phyloP scores from a whole-genome alignment of 2,113 vertebrate species.

The Pyrgilauda ruficollis region DNA sequence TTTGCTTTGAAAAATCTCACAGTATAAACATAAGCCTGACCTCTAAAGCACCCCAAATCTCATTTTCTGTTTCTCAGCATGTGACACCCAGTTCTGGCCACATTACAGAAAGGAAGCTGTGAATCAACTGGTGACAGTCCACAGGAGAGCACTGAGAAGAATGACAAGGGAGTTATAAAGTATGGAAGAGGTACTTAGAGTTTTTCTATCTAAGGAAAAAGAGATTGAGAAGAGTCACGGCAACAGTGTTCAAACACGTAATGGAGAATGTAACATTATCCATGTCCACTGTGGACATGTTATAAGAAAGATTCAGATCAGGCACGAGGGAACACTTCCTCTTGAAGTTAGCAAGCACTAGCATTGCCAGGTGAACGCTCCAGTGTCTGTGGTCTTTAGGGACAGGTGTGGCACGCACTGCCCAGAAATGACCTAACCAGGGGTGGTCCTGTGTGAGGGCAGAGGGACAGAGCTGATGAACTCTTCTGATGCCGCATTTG shows the following conservation, averaged over 20 bases:
- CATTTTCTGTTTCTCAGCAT: not conserved
- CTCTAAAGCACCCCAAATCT: not conserved
- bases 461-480: rapidly evolving
- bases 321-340: not conserved
- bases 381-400: rapidly evolving
- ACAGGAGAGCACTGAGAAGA: not conserved
- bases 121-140: not conserved
- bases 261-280: not conserved
- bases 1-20: not conserved
- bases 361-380: not conserved
- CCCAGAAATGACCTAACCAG: not conserved
- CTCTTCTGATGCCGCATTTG: no score
- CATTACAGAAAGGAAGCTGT: not conserved
- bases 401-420: no score
- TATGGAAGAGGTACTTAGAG: not conserved
- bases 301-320: not conserved
- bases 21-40: not conserved
- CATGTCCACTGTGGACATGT: rapidly evolving
- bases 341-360: not conserved
- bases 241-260: not conserved
- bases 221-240: not conserved
- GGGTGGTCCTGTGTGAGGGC: not conserved
- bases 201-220: not conserved
- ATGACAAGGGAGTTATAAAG: not conserved
- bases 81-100: not conserved